Percentiles rank a stretch among this genome's conserved stretches.
phyloP scores from a whole-genome alignment of 2,113 vertebrate genomes.

The Crotalus horridus region DNA sequence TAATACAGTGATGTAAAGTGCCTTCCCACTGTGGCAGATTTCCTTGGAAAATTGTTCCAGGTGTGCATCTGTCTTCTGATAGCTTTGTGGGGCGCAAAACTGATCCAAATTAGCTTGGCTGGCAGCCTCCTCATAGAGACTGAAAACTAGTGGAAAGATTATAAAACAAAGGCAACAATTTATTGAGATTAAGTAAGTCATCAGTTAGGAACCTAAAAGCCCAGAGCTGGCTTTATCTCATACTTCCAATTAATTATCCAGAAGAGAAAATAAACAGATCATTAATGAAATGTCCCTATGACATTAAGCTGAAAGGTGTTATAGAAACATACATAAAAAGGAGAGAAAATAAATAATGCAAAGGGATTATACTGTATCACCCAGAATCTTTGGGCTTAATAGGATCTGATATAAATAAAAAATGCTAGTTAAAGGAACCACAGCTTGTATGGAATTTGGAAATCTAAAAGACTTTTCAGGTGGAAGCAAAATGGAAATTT shows the following conservation, averaged over 20 bases:
- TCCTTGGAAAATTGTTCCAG: slow-evolving; percentile 54
- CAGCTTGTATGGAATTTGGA: background rate
- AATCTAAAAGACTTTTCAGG: background rate
- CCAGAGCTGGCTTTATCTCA: slow-evolving; percentile 47
- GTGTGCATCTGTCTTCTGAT: slow-evolving; percentile 22
- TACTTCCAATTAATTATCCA: slow-evolving; percentile 65
- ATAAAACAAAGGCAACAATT: slow-evolving; percentile 58
- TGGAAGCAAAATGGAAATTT: background rate
- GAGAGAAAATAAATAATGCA: background rate
- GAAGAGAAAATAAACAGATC: slow-evolving; percentile 56
- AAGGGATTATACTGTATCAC: background rate
- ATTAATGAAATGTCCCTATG: slow-evolving; percentile 67
- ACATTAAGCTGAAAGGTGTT: slow-evolving; percentile 60
- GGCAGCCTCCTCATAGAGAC: slow-evolving; percentile 40
- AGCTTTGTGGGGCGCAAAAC: slow-evolving; percentile 55
- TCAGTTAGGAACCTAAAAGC: slow-evolving; percentile 40
- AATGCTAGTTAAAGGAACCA: fast-evolving
- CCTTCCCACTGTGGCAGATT: slow-evolving; percentile 50
- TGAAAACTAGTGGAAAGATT: slow-evolving; percentile 46
- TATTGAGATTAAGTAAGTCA: slow-evolving; percentile 39
- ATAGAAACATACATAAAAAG: slow-evolving; percentile 36
- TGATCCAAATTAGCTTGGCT: slow-evolving; percentile 55
- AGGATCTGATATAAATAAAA: background rate
- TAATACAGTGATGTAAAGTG: slow-evolving; percentile 27
- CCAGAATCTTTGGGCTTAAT: slow-evolving; percentile 9